Evolutionary conservation across 2,888 invertebrate species (phyloP).

Genomic region (Lasioglossum pauxillum): DNA sequence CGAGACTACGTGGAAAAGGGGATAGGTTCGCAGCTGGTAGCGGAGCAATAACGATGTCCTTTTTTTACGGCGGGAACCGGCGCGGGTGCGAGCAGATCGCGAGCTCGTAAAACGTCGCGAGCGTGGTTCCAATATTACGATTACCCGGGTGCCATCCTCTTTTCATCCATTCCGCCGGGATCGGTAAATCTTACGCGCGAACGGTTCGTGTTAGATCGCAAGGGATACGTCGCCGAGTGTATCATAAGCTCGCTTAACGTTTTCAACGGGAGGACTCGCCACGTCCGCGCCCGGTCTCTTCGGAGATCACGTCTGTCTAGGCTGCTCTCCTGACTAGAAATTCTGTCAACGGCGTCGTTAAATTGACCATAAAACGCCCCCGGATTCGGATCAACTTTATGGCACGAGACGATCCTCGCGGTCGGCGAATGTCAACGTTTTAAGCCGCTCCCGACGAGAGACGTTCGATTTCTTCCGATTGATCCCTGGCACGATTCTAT

Average conservation of each 20-base stretch:
- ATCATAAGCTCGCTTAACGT: constrained; percentile 25
- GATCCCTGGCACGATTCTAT: not conserved
- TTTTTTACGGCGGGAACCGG: constrained; percentile 50
- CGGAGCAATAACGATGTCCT: constrained; percentile 55
- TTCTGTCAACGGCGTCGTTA: constrained; percentile 58
- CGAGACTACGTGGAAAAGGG: not conserved
- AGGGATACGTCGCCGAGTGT: constrained; percentile 29
- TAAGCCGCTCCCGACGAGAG: not conserved
- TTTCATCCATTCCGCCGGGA: constrained; percentile 7
- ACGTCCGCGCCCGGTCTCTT: constrained; percentile 17
- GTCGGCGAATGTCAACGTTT: constrained; percentile 40
- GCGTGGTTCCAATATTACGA: constrained; percentile 52
- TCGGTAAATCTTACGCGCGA: constrained; percentile 49
- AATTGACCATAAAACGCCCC: constrained; percentile 48
- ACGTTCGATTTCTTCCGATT: not conserved
- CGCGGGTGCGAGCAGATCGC: constrained; percentile 37
- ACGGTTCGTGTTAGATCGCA: constrained; percentile 5
- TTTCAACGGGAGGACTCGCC: constrained; percentile 7
- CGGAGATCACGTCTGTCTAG: constrained; percentile 5
- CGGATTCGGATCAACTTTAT: constrained; percentile 48
- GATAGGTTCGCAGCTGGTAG: constrained; percentile 36
- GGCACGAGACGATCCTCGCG: constrained; percentile 21
- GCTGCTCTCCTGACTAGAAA: constrained; percentile 33
- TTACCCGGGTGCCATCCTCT: constrained; percentile 38
- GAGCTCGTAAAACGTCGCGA: constrained; percentile 59